phyloP scores from a whole-genome alignment of 2,888 invertebrate species.

The Tigriopus californicus region DNA sequence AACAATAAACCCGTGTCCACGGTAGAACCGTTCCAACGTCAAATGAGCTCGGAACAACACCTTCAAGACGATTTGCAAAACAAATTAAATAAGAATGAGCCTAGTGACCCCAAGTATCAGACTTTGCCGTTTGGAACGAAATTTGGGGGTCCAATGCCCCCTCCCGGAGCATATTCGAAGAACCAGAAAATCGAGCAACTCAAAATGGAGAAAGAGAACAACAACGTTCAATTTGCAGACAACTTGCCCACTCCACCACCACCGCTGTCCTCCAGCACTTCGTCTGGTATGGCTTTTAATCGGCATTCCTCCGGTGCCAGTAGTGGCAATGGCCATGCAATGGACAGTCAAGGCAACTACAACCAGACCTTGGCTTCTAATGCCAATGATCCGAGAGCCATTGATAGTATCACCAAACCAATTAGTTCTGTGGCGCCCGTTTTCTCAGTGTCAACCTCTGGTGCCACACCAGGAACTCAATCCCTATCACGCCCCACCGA shows the following conservation, averaged over 20 bases:
- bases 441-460: background rate
- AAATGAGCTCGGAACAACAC: background rate
- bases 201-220: conserved; percentile 13
- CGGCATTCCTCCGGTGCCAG: too few species aligned
- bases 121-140: conserved; percentile 75
- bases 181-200: conserved; percentile 11
- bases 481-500: conserved; percentile 54
- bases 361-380: background rate
- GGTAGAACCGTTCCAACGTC: conserved; percentile 15
- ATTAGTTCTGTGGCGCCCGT: background rate
- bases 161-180: background rate
- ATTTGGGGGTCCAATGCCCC: conserved; percentile 31
- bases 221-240: background rate
- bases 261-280: background rate
- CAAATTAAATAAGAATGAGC: conserved; percentile 40
- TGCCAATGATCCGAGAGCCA: background rate
- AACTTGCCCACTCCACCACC: background rate
- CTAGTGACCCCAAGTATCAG: conserved; percentile 63
- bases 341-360: conserved; percentile 4
- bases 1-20: conserved; percentile 15
- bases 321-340: background rate
- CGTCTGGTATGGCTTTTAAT: too few species aligned
- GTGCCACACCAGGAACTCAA: background rate
- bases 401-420: background rate
- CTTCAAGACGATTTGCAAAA: conserved; percentile 13